Percentiles rank a stretch among this genome's conserved stretches.
These are phyloP conservation scores for Lichenostomus cassidix DNA, from an alignment of 2,113 vertebrate genomes.

Conservation along the genomic window DNA sequence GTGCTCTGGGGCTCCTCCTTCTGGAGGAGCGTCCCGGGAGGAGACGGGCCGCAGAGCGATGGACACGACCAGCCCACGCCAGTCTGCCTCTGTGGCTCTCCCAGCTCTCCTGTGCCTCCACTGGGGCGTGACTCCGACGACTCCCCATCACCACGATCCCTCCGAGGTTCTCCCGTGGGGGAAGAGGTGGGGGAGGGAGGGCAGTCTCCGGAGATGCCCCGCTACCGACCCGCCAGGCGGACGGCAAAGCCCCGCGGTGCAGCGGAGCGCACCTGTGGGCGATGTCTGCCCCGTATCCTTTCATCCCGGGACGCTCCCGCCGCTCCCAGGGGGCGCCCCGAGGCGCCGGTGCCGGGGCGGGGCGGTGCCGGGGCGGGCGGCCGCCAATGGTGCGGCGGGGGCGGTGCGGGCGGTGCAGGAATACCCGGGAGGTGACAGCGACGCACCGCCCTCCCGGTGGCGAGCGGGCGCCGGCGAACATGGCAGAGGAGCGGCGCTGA, in stretches of 20 bases:
- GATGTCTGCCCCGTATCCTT: accelerated
- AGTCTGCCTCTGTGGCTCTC: not conserved
- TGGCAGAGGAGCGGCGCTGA: no score
- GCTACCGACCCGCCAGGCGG: not conserved
- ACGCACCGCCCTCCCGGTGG: no score
- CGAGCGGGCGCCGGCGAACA: no score
- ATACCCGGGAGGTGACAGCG: no score
- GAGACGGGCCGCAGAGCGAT: accelerated
- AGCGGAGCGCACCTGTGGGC: not conserved
- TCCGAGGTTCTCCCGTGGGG: not conserved
- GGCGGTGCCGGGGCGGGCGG: no score
- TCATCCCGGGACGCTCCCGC: not conserved
- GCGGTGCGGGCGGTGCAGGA: no score
- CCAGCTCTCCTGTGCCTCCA: not conserved
- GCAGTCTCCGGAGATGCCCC: not conserved
- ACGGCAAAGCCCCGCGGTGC: no score
- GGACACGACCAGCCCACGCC: accelerated
- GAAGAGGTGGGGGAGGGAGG: not conserved
- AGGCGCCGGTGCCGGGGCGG: no score
- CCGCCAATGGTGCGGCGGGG: no score
- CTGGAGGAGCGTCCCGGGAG: not conserved
- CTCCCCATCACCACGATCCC: not conserved
- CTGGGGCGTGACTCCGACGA: no score
- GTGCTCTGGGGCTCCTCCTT: not conserved
- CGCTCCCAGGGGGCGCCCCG: no score